Conservation (phyloP, 2,888 invertebrate genomes). For the Drosophila longiperda region DNA sequence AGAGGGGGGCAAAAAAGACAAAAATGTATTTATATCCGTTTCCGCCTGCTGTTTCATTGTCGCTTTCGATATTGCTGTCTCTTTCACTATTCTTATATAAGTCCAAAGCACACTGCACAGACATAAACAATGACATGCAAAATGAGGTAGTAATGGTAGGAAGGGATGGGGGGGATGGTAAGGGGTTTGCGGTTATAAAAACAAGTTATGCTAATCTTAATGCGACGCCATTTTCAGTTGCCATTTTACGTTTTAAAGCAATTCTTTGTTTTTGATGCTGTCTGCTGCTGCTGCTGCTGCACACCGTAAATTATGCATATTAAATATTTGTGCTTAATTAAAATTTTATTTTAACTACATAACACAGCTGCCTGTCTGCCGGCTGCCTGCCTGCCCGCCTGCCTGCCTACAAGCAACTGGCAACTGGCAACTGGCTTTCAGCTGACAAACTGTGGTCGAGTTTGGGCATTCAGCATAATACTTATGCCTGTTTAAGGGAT, state of each 20-base stretch:
- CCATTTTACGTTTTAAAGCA: conserved; percentile 54
- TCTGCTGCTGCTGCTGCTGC: conserved; percentile 29
- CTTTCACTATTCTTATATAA: conserved; percentile 52
- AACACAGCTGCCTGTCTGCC: conserved; percentile 14
- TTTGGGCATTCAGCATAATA: background rate
- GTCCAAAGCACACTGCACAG: conserved; percentile 48
- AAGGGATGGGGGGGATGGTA: background rate
- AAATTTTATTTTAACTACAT: conserved; percentile 61
- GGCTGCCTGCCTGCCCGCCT: background rate
- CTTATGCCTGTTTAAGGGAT: background rate
- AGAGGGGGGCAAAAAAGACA: conserved; percentile 21
- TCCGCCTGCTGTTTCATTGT: conserved; percentile 43
- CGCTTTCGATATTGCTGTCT: conserved; percentile 34
- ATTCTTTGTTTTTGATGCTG: conserved; percentile 43
- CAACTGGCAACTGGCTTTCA: conserved; percentile 4
- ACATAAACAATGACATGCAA: conserved; percentile 25
- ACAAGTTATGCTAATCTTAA: conserved; percentile 75
- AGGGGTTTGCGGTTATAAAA: conserved; percentile 43
- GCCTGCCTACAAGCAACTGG: background rate
- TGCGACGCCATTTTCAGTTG: conserved; percentile 60
- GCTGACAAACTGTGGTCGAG: conserved; percentile 30
- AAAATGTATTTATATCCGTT: conserved; percentile 69
- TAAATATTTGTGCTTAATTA: conserved; percentile 75
- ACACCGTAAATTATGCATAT: conserved; percentile 66
- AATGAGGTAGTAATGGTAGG: background rate